Evolutionary conservation across 2,888 invertebrate species (phyloP).

Genomic region (Rambutsinella grinnellia): DNA sequence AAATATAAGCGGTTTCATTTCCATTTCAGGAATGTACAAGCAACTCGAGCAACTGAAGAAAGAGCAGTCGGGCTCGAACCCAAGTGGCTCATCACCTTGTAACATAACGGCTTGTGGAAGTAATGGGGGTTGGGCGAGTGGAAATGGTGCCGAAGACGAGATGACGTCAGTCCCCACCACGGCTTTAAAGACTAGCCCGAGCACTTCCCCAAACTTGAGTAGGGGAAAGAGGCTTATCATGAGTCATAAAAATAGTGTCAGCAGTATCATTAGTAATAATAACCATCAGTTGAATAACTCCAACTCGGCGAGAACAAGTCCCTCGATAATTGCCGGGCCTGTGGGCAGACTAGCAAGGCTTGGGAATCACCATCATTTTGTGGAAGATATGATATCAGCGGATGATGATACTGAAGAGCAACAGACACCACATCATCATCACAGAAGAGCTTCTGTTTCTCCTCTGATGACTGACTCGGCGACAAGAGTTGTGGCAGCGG

Average conservation of each 20-base stretch:
- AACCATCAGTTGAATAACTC: slow-evolving; percentile 54
- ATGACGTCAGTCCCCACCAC: slow-evolving; percentile 19
- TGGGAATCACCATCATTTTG: slow-evolving; percentile 55
- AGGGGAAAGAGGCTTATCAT: slow-evolving; percentile 9
- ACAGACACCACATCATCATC: slow-evolving; percentile 16
- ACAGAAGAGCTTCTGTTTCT: slow-evolving; percentile 25
- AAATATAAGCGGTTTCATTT: neutral
- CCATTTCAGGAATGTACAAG: slow-evolving; percentile 78
- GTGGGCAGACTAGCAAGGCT: slow-evolving; percentile 54
- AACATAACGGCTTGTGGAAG: slow-evolving; percentile 38
- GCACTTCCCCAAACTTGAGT: slow-evolving; percentile 24
- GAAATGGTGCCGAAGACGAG: neutral
- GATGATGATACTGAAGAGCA: slow-evolving; percentile 47
- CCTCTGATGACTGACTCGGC: slow-evolving; percentile 27
- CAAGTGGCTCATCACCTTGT: slow-evolving; percentile 25
- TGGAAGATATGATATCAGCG: slow-evolving; percentile 50
- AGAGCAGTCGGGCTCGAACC: slow-evolving; percentile 68
- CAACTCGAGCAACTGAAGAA: slow-evolving; percentile 82
- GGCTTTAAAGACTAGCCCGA: slow-evolving; percentile 37
- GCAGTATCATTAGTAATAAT: slow-evolving; percentile 53
- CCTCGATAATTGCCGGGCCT: slow-evolving; percentile 27
- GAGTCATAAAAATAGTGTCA: slow-evolving; percentile 16
- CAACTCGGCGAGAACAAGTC: slow-evolving; percentile 32
- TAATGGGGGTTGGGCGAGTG: slow-evolving; percentile 67
- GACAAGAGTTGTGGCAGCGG: slow-evolving; percentile 9